Conservation (phyloP, 1,140 invertebrate genomes). For the Conus betulinus region DNA sequence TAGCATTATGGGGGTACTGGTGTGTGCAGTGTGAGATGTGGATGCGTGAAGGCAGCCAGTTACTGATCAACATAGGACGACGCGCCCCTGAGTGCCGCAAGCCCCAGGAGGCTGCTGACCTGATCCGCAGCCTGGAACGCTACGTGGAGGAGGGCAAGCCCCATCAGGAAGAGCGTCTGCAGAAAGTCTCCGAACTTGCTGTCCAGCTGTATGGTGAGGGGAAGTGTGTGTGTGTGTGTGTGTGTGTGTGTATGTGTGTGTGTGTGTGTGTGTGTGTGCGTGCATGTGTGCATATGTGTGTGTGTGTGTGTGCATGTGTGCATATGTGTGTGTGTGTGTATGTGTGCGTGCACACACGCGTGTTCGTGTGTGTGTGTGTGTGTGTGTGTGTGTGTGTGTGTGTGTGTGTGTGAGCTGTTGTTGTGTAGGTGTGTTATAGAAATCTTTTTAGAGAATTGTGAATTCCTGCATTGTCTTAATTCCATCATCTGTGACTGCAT, state of each 20-base stretch:
- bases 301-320: neutral
- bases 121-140: slow-evolving; percentile 81
- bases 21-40: slow-evolving; percentile 81
- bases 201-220: slow-evolving; percentile 81
- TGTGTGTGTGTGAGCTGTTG: too few species aligned
- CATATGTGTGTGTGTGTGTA: neutral
- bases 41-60: slow-evolving; percentile 84
- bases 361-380: too few species aligned
- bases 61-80: slow-evolving; percentile 83
- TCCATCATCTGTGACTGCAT: too few species aligned
- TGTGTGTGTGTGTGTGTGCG: neutral
- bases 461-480: too few species aligned
- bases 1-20: too few species aligned
- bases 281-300: neutral
- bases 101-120: slow-evolving; percentile 79
- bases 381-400: too few species aligned
- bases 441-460: too few species aligned
- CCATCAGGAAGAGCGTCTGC: slow-evolving; percentile 82
- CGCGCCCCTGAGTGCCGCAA: slow-evolving; percentile 82
- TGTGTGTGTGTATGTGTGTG: neutral
- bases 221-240: neutral
- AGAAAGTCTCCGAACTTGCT: slow-evolving; percentile 82
- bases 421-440: too few species aligned
- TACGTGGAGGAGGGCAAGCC: slow-evolving; percentile 84
- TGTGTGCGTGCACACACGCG: too few species aligned